A percentile compares a stretch with the other conserved stretches of the same genome.
These are phyloP conservation scores for Pseudococcus viburni DNA, from an alignment of 2,888 invertebrate species.

Conservation along the genomic window DNA sequence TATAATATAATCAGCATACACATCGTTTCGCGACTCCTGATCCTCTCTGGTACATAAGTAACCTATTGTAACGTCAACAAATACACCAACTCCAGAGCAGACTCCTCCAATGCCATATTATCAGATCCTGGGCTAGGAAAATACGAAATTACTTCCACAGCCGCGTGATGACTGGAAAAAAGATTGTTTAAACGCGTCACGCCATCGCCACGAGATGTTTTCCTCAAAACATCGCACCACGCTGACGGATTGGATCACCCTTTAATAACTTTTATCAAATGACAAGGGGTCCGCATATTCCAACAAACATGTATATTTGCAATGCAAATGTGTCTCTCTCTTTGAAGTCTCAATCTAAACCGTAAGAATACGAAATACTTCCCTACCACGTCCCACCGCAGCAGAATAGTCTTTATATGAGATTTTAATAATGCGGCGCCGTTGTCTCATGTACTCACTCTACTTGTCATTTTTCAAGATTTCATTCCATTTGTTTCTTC, in stretches of 20 bases:
- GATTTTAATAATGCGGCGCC: not conserved
- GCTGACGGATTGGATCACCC: slow-evolving; percentile 9
- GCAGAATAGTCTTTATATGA: not conserved
- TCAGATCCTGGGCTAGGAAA: not conserved
- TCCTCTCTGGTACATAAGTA: not conserved
- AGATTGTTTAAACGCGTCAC: not conserved
- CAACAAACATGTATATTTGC: slow-evolving; percentile 43
- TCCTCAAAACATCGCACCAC: not conserved
- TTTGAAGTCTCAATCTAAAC: slow-evolving; percentile 27
- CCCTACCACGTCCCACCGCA: not conserved
- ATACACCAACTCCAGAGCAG: not conserved
- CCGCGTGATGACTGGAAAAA: slow-evolving; percentile 10
- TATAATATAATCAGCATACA: not conserved
- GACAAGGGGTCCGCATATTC: slow-evolving; percentile 22
- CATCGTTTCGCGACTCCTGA: not conserved
- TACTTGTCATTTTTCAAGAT: slow-evolving; percentile 22
- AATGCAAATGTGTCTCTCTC: slow-evolving; percentile 45
- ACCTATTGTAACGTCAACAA: not conserved
- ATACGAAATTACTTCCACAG: slow-evolving; percentile 2
- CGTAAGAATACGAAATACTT: not conserved
- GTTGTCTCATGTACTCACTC: not conserved
- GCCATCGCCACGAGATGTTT: not conserved
- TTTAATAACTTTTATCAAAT: slow-evolving; percentile 37
- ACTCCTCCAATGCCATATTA: not conserved
- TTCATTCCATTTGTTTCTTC: not conserved